Evolutionary conservation across 1,140 invertebrate genomes (phyloP).

Genomic region (Chionoecetes opilio): DNA sequence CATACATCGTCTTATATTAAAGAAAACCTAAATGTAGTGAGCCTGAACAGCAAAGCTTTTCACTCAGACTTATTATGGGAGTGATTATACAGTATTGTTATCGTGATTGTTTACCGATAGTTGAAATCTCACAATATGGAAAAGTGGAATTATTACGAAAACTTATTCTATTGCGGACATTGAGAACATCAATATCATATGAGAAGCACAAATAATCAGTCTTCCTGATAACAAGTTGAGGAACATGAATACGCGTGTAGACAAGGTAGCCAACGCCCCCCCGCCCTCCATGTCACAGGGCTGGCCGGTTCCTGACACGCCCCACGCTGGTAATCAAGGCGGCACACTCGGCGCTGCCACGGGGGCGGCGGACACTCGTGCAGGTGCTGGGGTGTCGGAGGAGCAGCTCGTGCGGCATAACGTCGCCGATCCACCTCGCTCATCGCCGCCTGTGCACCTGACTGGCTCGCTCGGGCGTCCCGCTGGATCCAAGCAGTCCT

Average conservation of each 20-base stretch:
- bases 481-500: neutral
- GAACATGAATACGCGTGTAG: slow-evolving; percentile 10
- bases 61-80: neutral
- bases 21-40: neutral
- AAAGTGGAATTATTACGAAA: neutral
- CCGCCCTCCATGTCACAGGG: slow-evolving; percentile 50
- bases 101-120: neutral
- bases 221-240: neutral
- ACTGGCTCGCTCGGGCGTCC: neutral
- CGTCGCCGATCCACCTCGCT: slow-evolving; percentile 23
- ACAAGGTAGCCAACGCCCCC: slow-evolving; percentile 70
- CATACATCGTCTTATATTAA: neutral
- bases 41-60: neutral
- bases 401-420: slow-evolving; percentile 56
- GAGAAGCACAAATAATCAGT: neutral
- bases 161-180: neutral
- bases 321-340: slow-evolving; percentile 60
- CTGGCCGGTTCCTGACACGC: slow-evolving; percentile 24
- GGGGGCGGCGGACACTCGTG: slow-evolving; percentile 59
- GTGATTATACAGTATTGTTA: neutral
- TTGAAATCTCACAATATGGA: neutral
- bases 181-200: neutral
- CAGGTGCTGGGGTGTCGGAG: neutral
- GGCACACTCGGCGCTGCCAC: slow-evolving; percentile 36
- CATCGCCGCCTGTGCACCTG: neutral